Conservation (phyloP, 2,113 vertebrate genomes). For the Oxyruncus cristatus region DNA sequence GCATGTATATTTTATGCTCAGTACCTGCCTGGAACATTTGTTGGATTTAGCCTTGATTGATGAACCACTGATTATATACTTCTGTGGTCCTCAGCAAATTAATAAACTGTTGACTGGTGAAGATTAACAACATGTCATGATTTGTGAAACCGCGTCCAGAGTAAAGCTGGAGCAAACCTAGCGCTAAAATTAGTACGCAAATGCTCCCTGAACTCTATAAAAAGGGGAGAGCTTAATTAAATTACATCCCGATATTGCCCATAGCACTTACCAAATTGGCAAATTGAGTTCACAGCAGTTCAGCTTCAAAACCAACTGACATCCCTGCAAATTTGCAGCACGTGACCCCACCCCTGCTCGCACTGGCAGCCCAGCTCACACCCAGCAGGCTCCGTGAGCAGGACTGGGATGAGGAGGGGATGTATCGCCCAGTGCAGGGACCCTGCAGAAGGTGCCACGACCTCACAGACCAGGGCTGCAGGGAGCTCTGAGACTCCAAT, state of each 20-base stretch:
- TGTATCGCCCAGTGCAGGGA: accelerated
- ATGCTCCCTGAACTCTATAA: slow-evolving; percentile 64
- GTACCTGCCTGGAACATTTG: slow-evolving; percentile 67
- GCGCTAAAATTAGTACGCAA: slow-evolving; percentile 54
- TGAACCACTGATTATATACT: slow-evolving; percentile 66
- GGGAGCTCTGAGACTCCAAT: background rate
- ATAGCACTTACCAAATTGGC: slow-evolving; percentile 62
- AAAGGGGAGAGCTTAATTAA: slow-evolving; percentile 65
- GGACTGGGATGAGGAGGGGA: background rate
- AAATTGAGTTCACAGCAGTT: slow-evolving; percentile 50
- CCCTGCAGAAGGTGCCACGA: background rate
- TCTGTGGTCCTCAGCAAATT: slow-evolving; percentile 56
- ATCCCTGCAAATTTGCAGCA: background rate
- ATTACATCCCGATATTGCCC: slow-evolving; percentile 59
- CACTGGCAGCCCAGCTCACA: background rate
- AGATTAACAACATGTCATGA: slow-evolving; percentile 64
- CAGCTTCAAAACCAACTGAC: slow-evolving; percentile 45
- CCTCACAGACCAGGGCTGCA: accelerated
- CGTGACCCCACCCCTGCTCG: background rate
- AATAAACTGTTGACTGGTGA: slow-evolving; percentile 67
- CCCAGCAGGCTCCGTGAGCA: background rate
- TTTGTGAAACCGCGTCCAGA: slow-evolving; percentile 9
- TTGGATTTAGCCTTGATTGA: slow-evolving; percentile 65
- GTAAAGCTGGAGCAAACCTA: slow-evolving; percentile 33
- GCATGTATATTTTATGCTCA: slow-evolving; percentile 58